phyloP scores from a whole-genome alignment of 2,797 vertebrate genomes.

The Sebastes diploproa region DNA sequence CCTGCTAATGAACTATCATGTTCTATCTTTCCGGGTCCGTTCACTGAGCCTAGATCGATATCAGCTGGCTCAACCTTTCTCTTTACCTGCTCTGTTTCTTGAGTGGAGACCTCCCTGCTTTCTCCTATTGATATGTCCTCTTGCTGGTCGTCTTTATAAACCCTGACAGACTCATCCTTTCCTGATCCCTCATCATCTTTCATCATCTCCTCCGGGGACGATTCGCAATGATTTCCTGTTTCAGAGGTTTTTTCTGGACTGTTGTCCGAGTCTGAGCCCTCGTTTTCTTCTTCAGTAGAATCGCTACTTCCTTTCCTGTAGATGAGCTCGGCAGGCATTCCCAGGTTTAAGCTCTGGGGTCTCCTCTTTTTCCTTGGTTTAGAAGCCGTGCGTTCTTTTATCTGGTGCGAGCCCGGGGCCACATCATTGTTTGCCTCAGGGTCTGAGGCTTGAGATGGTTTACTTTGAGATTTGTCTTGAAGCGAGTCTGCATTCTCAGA shows the following conservation, averaged over 20 bases:
- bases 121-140: slow-evolving; percentile 41
- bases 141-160: slow-evolving; percentile 48
- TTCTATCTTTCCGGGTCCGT: slow-evolving; percentile 74
- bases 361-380: slow-evolving; percentile 76
- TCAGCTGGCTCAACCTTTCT: slow-evolving; percentile 52
- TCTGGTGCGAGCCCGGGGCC: slow-evolving; percentile 30
- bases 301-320: slow-evolving; percentile 67
- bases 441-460: slow-evolving; percentile 48
- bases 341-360: slow-evolving; percentile 83
- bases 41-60: slow-evolving; percentile 61
- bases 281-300: slow-evolving; percentile 73
- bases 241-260: slow-evolving; percentile 55
- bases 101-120: slow-evolving; percentile 24
- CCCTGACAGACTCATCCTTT: slow-evolving; percentile 40
- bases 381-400: slow-evolving; percentile 53
- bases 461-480: slow-evolving; percentile 66
- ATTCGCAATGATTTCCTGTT: slow-evolving; percentile 47
- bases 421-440: slow-evolving; percentile 44
- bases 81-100: slow-evolving; percentile 59
- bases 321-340: slow-evolving; percentile 72
- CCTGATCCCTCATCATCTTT: slow-evolving; percentile 59
- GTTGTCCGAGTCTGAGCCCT: slow-evolving; percentile 76
- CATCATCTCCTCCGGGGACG: slow-evolving; percentile 15
- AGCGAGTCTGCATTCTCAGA: slow-evolving; percentile 60
- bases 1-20: slow-evolving; percentile 45